Evolutionary conservation across 2,888 invertebrate genomes (phyloP).

Genomic region (Abscondita cerata): DNA sequence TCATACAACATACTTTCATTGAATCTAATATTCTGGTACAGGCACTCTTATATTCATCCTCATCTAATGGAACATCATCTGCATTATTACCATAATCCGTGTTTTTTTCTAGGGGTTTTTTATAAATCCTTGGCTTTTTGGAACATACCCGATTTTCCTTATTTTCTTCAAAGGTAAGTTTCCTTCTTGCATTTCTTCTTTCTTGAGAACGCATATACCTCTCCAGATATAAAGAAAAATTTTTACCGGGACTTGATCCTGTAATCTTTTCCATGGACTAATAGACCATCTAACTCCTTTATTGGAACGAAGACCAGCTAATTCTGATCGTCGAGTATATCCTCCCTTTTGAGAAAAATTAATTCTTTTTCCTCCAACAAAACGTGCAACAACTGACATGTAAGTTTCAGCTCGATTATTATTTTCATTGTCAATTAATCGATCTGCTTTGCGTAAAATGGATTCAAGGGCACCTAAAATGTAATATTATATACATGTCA

Average conservation of each 20-base stretch:
- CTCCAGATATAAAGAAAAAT: not conserved
- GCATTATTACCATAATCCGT: not conserved
- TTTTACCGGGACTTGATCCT: not conserved
- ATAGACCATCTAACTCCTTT: conserved; percentile 4
- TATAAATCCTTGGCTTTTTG: not conserved
- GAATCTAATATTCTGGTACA: not conserved
- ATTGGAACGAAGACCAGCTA: conserved; percentile 48
- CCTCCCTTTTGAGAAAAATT: conserved; percentile 45
- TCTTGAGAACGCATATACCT: not conserved
- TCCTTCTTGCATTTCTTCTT: not conserved
- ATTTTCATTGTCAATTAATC: conserved; percentile 41
- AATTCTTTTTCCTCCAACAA: conserved; percentile 49
- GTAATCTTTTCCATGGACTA: not conserved
- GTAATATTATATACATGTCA: not conserved
- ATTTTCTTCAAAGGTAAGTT: not conserved
- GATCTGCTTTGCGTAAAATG: conserved; percentile 31
- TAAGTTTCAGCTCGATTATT: conserved; percentile 47
- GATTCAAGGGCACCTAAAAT: not conserved
- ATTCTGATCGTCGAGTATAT: conserved; percentile 47
- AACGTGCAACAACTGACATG: conserved; percentile 47
- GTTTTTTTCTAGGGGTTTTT: not conserved
- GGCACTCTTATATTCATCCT: not conserved
- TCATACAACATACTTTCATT: not conserved
- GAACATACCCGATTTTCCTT: not conserved
- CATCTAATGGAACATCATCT: conserved; percentile 4